Percentiles rank a stretch among this genome's conserved stretches.
phyloP scores from a whole-genome alignment of 1,140 invertebrate genomes.

The Mactra quadrangularis region DNA sequence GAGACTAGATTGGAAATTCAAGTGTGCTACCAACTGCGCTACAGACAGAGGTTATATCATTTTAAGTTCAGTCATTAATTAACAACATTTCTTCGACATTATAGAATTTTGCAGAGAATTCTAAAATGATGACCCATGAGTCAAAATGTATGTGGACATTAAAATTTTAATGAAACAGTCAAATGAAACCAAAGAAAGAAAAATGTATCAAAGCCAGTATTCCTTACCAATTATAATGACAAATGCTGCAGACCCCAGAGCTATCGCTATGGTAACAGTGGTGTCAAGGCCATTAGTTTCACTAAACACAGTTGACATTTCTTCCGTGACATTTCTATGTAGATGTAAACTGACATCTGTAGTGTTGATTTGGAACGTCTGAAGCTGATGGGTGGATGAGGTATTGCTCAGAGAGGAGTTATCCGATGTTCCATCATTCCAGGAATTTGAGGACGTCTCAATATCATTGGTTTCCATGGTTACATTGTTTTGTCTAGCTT shows the following conservation, averaged over 20 bases:
- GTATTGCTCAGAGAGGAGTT: background rate
- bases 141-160: background rate
- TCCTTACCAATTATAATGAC: constrained; percentile 53
- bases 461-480: constrained; percentile 22
- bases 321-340: constrained; percentile 13
- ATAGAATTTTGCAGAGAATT: background rate
- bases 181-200: too few species aligned
- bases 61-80: background rate
- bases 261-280: constrained; percentile 39
- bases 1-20: too few species aligned
- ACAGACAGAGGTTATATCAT: background rate
- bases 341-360: constrained; percentile 23
- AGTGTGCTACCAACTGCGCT: too few species aligned
- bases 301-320: background rate
- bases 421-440: constrained; percentile 6
- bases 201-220: background rate
- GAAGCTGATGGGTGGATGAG: constrained; percentile 16
- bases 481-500: background rate
- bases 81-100: background rate
- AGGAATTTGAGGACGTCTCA: constrained; percentile 19
- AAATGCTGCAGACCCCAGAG: constrained; percentile 37
- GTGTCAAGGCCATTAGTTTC: constrained; percentile 17
- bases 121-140: background rate
- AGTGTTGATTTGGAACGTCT: constrained; percentile 29
- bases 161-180: background rate